phyloP scores from a whole-genome alignment of 2,888 invertebrate genomes.

The Scelioninae gen. 1 region DNA sequence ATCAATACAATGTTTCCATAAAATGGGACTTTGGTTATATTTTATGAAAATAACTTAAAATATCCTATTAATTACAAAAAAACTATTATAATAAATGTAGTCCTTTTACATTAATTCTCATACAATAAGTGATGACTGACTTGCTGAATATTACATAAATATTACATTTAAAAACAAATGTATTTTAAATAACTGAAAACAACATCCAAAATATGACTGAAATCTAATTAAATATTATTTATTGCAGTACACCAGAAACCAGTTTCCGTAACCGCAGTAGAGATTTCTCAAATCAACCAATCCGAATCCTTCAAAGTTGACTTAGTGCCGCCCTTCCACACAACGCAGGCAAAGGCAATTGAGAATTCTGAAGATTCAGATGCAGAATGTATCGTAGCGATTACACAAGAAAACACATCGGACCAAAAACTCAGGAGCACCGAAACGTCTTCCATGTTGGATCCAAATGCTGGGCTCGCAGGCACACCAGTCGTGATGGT shows the following conservation, averaged over 20 bases:
- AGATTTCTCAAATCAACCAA: background rate
- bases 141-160: too few species aligned
- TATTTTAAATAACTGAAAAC: too few species aligned
- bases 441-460: slow-evolving; percentile 72
- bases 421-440: slow-evolving; percentile 1
- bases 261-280: background rate
- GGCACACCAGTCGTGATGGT: slow-evolving; percentile 85
- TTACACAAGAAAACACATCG: background rate
- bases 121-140: too few species aligned
- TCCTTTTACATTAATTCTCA: too few species aligned
- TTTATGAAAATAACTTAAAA: too few species aligned
- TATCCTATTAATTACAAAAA: too few species aligned
- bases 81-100: too few species aligned
- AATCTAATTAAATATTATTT: too few species aligned
- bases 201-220: too few species aligned
- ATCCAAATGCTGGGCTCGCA: slow-evolving; percentile 78
- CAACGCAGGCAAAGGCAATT: background rate
- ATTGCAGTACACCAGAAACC: slow-evolving; percentile 19
- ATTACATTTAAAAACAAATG: too few species aligned
- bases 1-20: too few species aligned
- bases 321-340: background rate
- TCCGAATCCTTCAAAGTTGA: slow-evolving; percentile 12
- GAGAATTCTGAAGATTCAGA: slow-evolving; percentile 37
- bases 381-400: background rate
- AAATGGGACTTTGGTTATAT: too few species aligned